These are phyloP conservation scores for Seriola quinqueradiata DNA, from an alignment of 2,113 vertebrate genomes.

Conservation along the genomic window DNA sequence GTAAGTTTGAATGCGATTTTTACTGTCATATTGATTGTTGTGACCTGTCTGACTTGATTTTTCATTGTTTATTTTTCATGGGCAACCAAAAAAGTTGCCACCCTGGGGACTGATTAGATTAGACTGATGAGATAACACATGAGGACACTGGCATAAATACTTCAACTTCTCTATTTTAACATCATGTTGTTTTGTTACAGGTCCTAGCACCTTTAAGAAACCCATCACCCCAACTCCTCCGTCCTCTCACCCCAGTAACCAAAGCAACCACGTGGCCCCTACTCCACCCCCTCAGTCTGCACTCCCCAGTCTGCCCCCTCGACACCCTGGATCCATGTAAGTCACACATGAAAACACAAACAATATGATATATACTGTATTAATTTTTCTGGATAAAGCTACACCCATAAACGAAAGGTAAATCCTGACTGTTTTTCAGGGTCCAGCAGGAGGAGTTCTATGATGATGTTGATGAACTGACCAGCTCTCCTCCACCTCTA, in stretches of 20 bases:
- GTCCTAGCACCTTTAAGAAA: constrained; percentile 59
- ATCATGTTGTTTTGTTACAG: constrained; percentile 50
- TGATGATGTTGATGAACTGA: constrained; percentile 84
- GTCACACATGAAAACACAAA: constrained; percentile 14
- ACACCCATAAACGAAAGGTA: background rate
- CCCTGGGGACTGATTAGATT: background rate
- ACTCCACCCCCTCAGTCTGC: constrained; percentile 59
- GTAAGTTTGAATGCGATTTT: too few relatives aligned
- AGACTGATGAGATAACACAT: background rate
- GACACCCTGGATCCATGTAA: constrained; percentile 82
- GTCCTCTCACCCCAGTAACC: constrained; percentile 66
- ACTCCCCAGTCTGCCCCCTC: constrained; percentile 88
- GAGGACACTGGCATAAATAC: background rate
- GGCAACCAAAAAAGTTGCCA: background rate
- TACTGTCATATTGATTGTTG: background rate
- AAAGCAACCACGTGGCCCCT: constrained; percentile 56
- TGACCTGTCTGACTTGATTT: constrained; percentile 1
- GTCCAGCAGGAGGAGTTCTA: constrained; percentile 85
- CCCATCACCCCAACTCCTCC: constrained; percentile 21
- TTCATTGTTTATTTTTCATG: background rate
- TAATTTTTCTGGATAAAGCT: background rate
- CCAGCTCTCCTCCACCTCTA: constrained; percentile 58
- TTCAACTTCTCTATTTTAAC: background rate
- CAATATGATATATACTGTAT: background rate
- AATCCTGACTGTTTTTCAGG: constrained; percentile 55